Base-by-base conservation (phyloP, 2,797 vertebrate species). In the Micrastur ruficollis region DNA sequence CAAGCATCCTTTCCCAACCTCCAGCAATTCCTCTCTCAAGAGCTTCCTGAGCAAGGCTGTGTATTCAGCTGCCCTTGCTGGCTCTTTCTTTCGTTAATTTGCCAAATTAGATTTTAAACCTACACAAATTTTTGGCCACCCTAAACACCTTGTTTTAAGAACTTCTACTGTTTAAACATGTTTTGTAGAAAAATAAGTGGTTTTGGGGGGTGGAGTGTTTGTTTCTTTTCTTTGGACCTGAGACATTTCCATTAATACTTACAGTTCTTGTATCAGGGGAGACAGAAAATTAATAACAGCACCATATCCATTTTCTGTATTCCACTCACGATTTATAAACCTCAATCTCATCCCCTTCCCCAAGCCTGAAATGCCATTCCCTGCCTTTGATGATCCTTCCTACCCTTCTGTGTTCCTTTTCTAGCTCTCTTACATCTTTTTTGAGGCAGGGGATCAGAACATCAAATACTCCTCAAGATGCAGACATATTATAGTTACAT, bases 201-300 rank as follows among this genome's bases (percentile, higher is more conserved):
- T 47, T 32, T 38, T 3, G 1, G 15, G 5, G 12, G 8, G 17
- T 47, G n/a, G 15, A 4, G 4, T 11, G 5, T 9, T 81, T n/a
- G 15, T 42, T 85, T 38, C 29, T 70, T 40, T 63, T 61, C 56
- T 29, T 58, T 49, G 22, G 29, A 19, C 27, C 14, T 23, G 27
- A 67, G 46, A 31, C 9, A 27, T 59, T 86, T 74, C 32, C 31
- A 12, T 38, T 26, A 21, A 52, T 47, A 53, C 17, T 63, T 31
- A 26, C 1, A 62, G 19, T 22, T 82, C 20, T 72, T 36, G 5
- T 38, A 20, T 42, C 20, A 53, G 12, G 27, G 27, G 34, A 38
- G 50, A 20, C 7, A 74, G 47, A 16, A 11, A 58, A 50, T 23
- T 36, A 59, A 34, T 32, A 42, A 34, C 16, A 31, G 27, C 56